phyloP scores from a whole-genome alignment of 2,113 vertebrate genomes.

The Gambusia holbrooki region DNA sequence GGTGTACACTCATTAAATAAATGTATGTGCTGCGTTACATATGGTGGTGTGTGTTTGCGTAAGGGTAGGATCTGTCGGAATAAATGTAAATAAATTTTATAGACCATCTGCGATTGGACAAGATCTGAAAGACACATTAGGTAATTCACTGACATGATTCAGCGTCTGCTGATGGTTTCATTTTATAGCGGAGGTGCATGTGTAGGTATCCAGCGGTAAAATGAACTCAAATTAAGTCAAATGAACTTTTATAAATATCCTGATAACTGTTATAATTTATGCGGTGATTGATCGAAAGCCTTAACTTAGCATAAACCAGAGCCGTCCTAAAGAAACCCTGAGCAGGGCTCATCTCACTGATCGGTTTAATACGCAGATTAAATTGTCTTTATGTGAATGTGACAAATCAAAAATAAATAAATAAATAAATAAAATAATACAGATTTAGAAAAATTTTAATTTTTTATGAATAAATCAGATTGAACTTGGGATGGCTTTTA shows the following conservation, averaged over 20 bases:
- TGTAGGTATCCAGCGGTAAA: not conserved
- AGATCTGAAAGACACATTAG: constrained; percentile 46
- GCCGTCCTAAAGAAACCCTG: not conserved
- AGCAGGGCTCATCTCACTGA: not conserved
- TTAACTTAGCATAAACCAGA: constrained; percentile 6
- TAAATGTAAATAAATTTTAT: constrained; percentile 41
- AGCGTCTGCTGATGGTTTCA: not conserved
- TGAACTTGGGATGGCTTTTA: not conserved
- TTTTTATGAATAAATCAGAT: not conserved
- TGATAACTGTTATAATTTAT: not conserved
- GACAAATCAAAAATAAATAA: not conserved
- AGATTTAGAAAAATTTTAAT: not conserved
- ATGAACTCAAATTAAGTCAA: not conserved
- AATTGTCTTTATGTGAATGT: not conserved
- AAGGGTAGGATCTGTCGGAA: constrained; percentile 49
- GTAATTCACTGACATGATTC: constrained; percentile 23
- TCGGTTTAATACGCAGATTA: constrained; percentile 1
- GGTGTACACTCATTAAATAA: constrained; percentile 65
- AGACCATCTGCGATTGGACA: constrained; percentile 26
- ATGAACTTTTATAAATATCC: not conserved
- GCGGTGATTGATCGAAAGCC: constrained; percentile 6
- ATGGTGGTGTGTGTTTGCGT: constrained; percentile 63
- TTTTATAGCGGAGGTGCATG: not conserved
- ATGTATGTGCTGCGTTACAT: constrained; percentile 64
- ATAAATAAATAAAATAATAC: not conserved